Evolutionary conservation across 2,113 vertebrate genomes (phyloP).

Genomic region (Chlamydotis undulata): DNA sequence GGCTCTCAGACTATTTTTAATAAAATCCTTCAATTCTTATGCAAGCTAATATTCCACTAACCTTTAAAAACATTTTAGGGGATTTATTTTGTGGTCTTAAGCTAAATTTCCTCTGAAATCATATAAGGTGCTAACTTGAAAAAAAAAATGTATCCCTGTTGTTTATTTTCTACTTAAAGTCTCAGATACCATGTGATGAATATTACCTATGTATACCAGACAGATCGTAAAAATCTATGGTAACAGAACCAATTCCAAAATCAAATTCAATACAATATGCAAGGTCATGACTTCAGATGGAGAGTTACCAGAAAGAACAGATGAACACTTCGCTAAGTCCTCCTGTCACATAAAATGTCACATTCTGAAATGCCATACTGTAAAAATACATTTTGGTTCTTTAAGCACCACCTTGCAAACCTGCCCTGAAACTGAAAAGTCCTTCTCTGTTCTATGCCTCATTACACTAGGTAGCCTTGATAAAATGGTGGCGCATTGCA

Average conservation of each 20-base stretch:
- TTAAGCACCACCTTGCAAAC: neutral
- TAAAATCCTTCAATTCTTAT: neutral
- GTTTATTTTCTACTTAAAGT: neutral
- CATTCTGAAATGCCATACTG: neutral
- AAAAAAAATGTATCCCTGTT: neutral
- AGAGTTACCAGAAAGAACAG: neutral
- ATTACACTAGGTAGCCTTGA: neutral
- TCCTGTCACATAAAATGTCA: neutral
- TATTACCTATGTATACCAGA: neutral
- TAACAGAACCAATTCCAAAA: neutral
- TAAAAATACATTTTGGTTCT: neutral
- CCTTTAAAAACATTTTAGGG: conserved; percentile 32
- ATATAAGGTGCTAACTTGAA: neutral
- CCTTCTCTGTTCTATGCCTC: neutral
- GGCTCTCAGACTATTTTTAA: neutral
- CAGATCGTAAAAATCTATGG: neutral
- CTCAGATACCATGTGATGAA: neutral
- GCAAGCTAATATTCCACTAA: conserved; percentile 23
- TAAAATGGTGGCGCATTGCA: neutral
- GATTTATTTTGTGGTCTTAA: neutral
- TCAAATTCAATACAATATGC: neutral
- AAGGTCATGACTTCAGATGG: neutral
- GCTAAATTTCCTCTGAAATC: neutral
- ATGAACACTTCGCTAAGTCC: neutral
- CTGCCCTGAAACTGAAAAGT: neutral